phyloP scores from a whole-genome alignment of 2,113 vertebrate genomes.

The Phrynosoma blainvillii region DNA sequence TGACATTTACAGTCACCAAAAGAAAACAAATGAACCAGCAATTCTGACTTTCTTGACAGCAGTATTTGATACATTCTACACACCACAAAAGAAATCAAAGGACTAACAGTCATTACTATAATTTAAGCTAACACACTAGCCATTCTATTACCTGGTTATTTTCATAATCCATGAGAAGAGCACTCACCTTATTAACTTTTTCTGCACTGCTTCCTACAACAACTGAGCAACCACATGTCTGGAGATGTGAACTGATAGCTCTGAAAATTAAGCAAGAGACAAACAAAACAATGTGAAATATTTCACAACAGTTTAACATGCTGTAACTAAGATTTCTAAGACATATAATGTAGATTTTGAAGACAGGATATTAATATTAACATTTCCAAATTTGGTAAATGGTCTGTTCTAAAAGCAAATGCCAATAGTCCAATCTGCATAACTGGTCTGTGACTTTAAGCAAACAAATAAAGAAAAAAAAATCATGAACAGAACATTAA shows the following conservation, averaged over 20 bases:
- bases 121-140: background rate
- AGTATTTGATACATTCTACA: background rate
- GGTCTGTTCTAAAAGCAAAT: background rate
- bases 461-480: no score
- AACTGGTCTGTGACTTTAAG: no score
- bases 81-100: background rate
- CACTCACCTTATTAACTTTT: constrained; percentile 95
- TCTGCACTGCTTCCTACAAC: constrained; percentile 96
- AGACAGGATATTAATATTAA: background rate
- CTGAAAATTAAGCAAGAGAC: constrained; percentile 71
- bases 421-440: background rate
- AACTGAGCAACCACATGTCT: constrained; percentile 97
- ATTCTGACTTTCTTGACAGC: background rate
- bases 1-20: background rate
- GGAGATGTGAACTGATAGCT: constrained; percentile 96
- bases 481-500: background rate
- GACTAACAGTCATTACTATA: background rate
- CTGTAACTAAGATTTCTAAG: background rate
- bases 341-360: no score
- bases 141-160: constrained; percentile 20
- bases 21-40: background rate
- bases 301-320: constrained; percentile 27
- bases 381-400: background rate
- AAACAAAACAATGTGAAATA: constrained; percentile 32
- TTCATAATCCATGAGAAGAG: constrained; percentile 18